A percentile compares a stretch with the other conserved stretches of the same genome.
Evolutionary conservation across 1,140 invertebrate species (phyloP).

Genomic region (Drosophila nebulosa): DNA sequence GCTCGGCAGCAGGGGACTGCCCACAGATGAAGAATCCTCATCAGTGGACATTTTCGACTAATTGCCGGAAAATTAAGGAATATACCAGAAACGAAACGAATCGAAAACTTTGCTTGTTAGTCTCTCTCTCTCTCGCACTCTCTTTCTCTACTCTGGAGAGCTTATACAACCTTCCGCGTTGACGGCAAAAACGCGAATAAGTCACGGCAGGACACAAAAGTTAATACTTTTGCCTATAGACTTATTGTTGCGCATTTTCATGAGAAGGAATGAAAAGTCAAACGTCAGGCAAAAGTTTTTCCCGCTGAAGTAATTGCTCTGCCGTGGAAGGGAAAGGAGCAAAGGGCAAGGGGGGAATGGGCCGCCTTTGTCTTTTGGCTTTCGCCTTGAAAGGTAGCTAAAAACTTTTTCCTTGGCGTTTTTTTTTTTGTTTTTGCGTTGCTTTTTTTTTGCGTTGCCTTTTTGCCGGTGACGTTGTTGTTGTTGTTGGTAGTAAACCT

Average conservation of each 20-base stretch:
- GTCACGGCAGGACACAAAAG: constrained; percentile 58
- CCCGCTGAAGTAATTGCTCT: constrained; percentile 45
- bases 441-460: constrained; percentile 28
- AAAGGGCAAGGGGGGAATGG: not conserved
- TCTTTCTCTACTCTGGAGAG: not conserved
- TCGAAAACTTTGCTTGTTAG: constrained; percentile 53
- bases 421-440: constrained; percentile 38
- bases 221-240: constrained; percentile 32
- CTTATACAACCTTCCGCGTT: constrained; percentile 50
- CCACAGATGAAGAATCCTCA: constrained; percentile 52
- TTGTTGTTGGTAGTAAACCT: no score
- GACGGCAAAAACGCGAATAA: constrained; percentile 66
- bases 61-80: constrained; percentile 68
- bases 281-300: constrained; percentile 61
- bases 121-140: no score
- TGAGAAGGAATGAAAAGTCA: constrained; percentile 42
- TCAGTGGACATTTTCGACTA: constrained; percentile 62
- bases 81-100: constrained; percentile 15
- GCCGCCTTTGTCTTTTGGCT: constrained; percentile 38
- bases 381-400: constrained; percentile 43
- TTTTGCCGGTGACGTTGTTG: not conserved
- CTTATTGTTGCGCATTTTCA: constrained; percentile 68
- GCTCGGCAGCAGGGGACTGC: constrained; percentile 34
- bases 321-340: constrained; percentile 9
- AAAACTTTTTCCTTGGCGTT: constrained; percentile 42